Evolutionary conservation across 2,113 vertebrate genomes (phyloP).

Genomic region (Phoenicopterus ruber): DNA sequence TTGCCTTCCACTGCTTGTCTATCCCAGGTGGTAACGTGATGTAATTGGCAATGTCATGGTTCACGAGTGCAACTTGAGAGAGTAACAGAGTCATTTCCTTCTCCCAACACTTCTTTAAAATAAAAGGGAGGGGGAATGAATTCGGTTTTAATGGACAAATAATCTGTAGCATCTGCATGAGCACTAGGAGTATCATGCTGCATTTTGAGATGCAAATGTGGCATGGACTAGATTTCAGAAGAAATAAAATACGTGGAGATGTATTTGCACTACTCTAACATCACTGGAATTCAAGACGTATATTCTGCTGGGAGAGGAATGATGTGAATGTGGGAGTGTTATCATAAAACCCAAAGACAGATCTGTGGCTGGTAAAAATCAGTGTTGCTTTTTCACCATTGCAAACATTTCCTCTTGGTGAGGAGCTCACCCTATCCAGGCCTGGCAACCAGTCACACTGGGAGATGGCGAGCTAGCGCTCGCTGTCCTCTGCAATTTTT

Average conservation of each 20-base stretch:
- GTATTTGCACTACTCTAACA: neutral
- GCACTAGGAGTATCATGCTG: neutral
- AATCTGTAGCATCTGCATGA: neutral
- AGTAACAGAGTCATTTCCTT: neutral
- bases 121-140: neutral
- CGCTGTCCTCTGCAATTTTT: neutral
- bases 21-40: neutral
- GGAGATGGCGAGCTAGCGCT: neutral
- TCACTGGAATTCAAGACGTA: neutral
- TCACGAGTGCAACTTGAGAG: neutral
- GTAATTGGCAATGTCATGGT: neutral
- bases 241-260: neutral
- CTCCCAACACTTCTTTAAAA: neutral
- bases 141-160: neutral
- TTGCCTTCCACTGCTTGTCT: neutral
- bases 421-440: neutral
- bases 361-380: neutral
- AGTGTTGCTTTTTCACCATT: neutral
- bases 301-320: neutral
- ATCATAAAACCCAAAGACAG: neutral
- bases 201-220: neutral
- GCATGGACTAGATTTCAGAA: neutral
- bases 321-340: neutral
- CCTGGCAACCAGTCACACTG: rapidly evolving
- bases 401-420: neutral